Conservation (phyloP, 2,888 invertebrate species). For the Philereme transversata region DNA sequence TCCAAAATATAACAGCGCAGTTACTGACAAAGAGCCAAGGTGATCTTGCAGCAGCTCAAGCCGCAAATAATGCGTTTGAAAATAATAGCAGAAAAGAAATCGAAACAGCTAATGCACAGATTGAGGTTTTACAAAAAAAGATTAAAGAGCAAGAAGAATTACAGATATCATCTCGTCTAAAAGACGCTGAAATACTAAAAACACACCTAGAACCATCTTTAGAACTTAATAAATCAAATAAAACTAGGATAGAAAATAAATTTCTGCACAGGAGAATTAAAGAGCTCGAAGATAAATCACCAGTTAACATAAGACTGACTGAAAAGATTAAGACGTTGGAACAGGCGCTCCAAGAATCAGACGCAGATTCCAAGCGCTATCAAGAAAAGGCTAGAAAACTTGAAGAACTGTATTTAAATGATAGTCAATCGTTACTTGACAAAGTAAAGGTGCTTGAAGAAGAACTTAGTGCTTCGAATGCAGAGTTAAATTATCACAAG, state of each 20-base stretch:
- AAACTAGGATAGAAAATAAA: background rate
- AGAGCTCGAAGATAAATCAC: conserved; percentile 1
- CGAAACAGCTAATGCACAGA: conserved; percentile 2
- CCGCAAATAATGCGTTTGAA: background rate
- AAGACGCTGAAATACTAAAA: conserved; percentile 14
- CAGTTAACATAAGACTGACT: conserved; percentile 1
- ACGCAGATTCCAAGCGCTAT: conserved; percentile 1
- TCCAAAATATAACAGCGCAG: background rate
- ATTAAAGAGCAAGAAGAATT: conserved; percentile 7
- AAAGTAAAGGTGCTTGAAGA: conserved; percentile 15
- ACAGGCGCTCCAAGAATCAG: background rate
- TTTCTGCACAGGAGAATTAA: background rate
- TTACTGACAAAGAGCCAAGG: conserved; percentile 12
- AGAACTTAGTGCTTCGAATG: background rate
- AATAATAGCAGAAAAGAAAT: conserved; percentile 7
- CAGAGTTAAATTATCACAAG: background rate
- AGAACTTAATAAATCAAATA: background rate
- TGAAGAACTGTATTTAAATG: conserved; percentile 14
- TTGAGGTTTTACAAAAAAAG: conserved; percentile 4
- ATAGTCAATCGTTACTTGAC: conserved; percentile 15
- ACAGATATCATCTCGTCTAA: conserved; percentile 6
- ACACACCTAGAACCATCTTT: conserved; percentile 6
- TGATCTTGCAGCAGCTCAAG: conserved; percentile 5
- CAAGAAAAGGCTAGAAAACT: conserved; percentile 10
- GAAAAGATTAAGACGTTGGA: conserved; percentile 16